Evolutionary conservation across 2,797 vertebrate species (phyloP).

Genomic region (Coregonus ussuriensis): DNA sequence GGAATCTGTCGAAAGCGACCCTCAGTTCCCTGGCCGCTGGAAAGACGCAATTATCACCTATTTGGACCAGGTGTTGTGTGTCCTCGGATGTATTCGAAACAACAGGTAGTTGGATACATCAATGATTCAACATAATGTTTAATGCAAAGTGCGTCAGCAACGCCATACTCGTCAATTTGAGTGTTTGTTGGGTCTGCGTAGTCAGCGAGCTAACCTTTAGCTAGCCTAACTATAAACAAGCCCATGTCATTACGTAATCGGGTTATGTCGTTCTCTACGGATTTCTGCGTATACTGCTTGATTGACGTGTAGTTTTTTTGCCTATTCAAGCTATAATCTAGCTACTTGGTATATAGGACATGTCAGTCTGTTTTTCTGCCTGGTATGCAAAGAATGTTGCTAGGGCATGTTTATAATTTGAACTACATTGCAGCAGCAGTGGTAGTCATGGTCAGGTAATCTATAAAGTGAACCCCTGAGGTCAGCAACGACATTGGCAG

Average conservation of each 20-base stretch:
- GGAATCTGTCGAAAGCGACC: conserved; percentile 66
- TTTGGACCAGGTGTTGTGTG: conserved; percentile 91
- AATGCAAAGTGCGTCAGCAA: conserved; percentile 25
- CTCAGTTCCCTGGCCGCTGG: conserved; percentile 82
- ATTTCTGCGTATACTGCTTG: not conserved
- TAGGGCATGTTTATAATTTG: not conserved
- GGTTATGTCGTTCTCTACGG: conserved; percentile 43
- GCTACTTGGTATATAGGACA: not conserved
- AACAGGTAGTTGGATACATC: conserved; percentile 81
- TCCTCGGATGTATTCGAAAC: conserved; percentile 86
- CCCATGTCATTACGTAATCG: conserved; percentile 70
- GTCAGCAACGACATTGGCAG: not conserved
- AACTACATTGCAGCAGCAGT: not conserved
- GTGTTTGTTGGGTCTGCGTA: conserved; percentile 13
- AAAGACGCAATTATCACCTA: conserved; percentile 87
- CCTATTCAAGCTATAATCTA: not conserved
- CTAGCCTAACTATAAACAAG: conserved; percentile 66
- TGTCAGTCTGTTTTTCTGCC: not conserved
- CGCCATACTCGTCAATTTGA: not conserved
- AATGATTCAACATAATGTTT: not conserved
- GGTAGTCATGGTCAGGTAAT: not conserved
- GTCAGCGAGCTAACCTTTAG: not conserved
- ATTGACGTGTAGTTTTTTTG: not conserved
- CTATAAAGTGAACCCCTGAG: not conserved
- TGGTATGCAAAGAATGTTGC: not conserved